phyloP scores from a whole-genome alignment of 1,140 invertebrate genomes.

The Drosophila asahinai region DNA sequence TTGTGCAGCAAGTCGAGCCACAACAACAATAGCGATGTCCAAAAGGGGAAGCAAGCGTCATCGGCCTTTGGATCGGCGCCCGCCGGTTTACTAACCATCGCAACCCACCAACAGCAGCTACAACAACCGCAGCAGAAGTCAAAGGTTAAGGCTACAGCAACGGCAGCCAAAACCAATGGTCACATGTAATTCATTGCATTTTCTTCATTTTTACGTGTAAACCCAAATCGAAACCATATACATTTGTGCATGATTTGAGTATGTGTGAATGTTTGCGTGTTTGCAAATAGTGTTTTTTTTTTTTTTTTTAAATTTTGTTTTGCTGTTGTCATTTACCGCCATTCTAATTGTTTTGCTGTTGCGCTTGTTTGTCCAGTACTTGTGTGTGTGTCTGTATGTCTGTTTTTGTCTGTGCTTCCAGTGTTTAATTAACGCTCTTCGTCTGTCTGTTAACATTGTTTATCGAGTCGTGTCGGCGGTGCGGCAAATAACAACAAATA shows the following conservation, averaged over 20 bases:
- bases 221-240: conserved; percentile 18
- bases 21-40: conserved; percentile 56
- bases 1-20: conserved; percentile 71
- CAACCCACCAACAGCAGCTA: conserved; percentile 35
- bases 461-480: conserved; percentile 58
- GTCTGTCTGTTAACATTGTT: conserved; percentile 62
- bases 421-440: conserved; percentile 73
- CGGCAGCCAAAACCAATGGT: conserved; percentile 66
- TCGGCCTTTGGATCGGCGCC: conserved; percentile 49
- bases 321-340: conserved; percentile 37
- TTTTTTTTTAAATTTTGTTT: conserved; percentile 7
- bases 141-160: conserved; percentile 66
- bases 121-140: conserved; percentile 25
- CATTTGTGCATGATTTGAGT: conserved; percentile 18
- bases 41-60: conserved; percentile 45
- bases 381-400: conserved; percentile 9
- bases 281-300: conserved; percentile 1
- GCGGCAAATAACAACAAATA: conserved; percentile 51
- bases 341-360: conserved; percentile 73
- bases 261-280: conserved; percentile 9
- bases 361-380: conserved; percentile 36
- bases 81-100: conserved; percentile 57
- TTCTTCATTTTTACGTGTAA: conserved; percentile 52
- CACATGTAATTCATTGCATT: conserved; percentile 81
- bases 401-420: conserved; percentile 45